Evolutionary conservation across 2,888 invertebrate genomes (phyloP), one percentile per base, ranked within the genome.

Genomic region (Rotaria socialis): DNA sequence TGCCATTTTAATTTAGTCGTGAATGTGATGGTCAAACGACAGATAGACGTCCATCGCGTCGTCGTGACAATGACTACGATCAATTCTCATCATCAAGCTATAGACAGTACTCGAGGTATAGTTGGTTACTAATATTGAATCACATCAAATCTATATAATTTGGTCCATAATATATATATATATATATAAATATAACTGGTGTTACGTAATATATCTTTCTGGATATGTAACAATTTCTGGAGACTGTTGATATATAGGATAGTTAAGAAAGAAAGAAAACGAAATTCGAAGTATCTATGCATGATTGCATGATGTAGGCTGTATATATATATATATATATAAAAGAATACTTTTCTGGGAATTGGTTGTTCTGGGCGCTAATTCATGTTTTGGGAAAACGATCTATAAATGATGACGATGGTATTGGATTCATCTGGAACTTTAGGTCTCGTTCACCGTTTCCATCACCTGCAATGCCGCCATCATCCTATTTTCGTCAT

Each of bases 61-160:
- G 80, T n/a, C 43, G 80, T 24, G 47, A 43, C 2, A 14, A 35
- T 47, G 47, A 80, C 35, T 35, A 10, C 35, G 19, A 5, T 67
- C 35, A 4, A 35, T 35, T 35, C 7, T 19, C 67, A 67, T 16
- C 67, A 67, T 67, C 67, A 67, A 67, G 19, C 67, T 67, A 41
- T 67, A 11, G 19, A 35, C 67, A 35, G 2, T 35, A 19, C 35
- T 11, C 67, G 27, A 67, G 67, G 67, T 67, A 67, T 67, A 27
- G 35, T 67, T 67, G 67, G 67, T 19, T 67, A 67, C 67, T 67
- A 67, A 67, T 67, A 67, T 67, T 67, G 67, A 67, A 67, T 35
- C 35, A 67, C 67, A 41, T 35, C 16, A 67, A 19, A 6, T 14
- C 27, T 27, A 60, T 60, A 60, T 60, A n/a, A 60, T 35, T 41